phyloP scores from a whole-genome alignment of 2,888 invertebrate species.

The Drosophila helvetica region DNA sequence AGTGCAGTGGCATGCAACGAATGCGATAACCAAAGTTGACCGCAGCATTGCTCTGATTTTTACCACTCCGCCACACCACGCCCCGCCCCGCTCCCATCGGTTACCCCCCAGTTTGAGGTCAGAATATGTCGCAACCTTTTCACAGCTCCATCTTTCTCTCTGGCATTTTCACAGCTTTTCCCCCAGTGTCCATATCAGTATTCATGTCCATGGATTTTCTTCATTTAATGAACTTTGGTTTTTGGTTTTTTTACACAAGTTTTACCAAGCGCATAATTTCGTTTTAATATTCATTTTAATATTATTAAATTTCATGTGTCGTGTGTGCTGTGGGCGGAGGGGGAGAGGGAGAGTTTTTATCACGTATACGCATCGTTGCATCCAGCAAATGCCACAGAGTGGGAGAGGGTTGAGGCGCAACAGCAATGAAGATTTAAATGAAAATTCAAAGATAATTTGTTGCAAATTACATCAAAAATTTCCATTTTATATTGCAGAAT shows the following conservation, averaged over 20 bases:
- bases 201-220: neutral
- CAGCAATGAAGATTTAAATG: neutral
- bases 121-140: conserved; percentile 21
- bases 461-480: neutral
- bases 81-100: neutral
- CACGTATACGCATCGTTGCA: conserved; percentile 37
- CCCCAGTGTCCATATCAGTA: conserved; percentile 14
- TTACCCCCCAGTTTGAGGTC: conserved; percentile 36
- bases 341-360: conserved; percentile 28
- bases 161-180: conserved; percentile 5
- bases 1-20: conserved; percentile 15
- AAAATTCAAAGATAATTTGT: neutral
- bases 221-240: conserved; percentile 46
- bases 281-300: conserved; percentile 23
- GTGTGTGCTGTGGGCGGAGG: neutral
- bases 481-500: neutral
- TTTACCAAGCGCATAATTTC: conserved; percentile 24
- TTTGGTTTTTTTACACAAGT: conserved; percentile 14
- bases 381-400: neutral
- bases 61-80: neutral
- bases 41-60: conserved; percentile 36
- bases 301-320: neutral
- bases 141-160: conserved; percentile 1
- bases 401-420: neutral
- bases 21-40: conserved; percentile 53